Evolutionary conservation across 2,797 vertebrate genomes (phyloP).

Genomic region (Acanthopagrus latus): DNA sequence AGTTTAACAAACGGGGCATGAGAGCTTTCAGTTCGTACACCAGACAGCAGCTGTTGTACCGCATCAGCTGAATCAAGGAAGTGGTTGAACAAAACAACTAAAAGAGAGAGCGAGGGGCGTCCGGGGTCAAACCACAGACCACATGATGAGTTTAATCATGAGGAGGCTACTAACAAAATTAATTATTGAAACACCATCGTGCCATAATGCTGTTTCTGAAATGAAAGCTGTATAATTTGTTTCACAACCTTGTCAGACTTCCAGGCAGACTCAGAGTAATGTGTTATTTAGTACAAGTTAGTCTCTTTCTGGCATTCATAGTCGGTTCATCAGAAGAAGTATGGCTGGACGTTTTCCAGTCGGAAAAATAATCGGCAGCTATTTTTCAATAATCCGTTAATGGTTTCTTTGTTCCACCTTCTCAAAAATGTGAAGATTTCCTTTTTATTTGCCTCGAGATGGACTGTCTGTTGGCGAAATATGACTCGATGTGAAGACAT

Average conservation of each 20-base stretch:
- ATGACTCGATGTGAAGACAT: neutral
- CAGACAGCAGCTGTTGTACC: slow-evolving; percentile 41
- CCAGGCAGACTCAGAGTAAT: neutral
- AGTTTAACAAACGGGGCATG: neutral
- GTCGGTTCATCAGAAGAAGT: neutral
- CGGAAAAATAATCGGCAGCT: neutral
- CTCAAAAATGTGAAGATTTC: neutral
- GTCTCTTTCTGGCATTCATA: neutral
- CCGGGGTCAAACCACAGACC: neutral
- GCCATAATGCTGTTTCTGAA: neutral
- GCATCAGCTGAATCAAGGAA: slow-evolving; percentile 23
- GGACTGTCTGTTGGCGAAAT: neutral
- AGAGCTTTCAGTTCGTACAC: neutral
- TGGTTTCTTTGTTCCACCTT: neutral
- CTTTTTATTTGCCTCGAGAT: neutral
- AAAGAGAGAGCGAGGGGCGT: neutral
- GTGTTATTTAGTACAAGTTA: neutral
- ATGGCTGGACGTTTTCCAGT: neutral
- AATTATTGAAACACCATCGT: neutral
- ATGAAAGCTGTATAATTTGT: neutral
- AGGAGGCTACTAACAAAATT: neutral
- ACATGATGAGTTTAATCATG: neutral
- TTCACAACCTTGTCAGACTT: neutral
- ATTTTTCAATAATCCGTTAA: neutral
- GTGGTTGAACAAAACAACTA: neutral